A percentile compares a stretch with the other conserved stretches of the same genome.
phyloP scores from a whole-genome alignment of 2,888 invertebrate species.

The Paralinhomoeus sp. region DNA sequence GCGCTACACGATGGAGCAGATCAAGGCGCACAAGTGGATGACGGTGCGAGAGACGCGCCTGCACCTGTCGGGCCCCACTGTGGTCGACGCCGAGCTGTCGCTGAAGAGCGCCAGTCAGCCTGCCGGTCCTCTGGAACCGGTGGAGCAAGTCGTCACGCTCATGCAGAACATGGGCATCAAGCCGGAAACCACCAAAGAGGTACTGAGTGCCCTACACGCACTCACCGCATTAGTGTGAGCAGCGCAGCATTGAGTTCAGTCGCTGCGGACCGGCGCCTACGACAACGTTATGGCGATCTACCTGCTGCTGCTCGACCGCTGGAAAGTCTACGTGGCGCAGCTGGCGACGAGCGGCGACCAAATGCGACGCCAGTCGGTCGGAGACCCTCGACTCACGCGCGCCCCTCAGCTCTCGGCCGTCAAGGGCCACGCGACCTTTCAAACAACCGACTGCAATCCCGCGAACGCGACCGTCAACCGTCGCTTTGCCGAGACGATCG shows the following conservation, averaged over 20 bases:
- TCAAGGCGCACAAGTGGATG: conserved; percentile 79
- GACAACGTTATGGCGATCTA: conserved; percentile 32
- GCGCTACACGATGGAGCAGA: conserved; percentile 67
- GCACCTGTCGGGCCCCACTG: too few species aligned
- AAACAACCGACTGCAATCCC: conserved; percentile 9
- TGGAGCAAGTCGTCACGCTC: conserved; percentile 66
- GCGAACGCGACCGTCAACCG: neutral
- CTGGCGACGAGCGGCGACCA: neutral
- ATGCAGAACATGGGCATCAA: conserved; percentile 89
- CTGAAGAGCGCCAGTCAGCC: conserved; percentile 11
- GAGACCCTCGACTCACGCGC: conserved; percentile 7
- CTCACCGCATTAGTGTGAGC: neutral
- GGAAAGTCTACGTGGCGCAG: neutral
- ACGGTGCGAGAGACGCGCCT: neutral
- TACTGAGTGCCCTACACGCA: conserved; percentile 23
- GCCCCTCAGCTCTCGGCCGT: conserved; percentile 7
- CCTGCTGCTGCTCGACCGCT: conserved; percentile 27
- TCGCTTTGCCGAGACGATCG: neutral
- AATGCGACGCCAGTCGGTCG: conserved; percentile 6
- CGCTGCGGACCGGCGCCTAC: conserved; percentile 26
- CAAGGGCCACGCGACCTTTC: conserved; percentile 9
- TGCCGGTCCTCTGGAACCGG: conserved; percentile 43
- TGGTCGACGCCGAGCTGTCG: too few species aligned
- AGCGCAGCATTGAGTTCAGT: too few species aligned
- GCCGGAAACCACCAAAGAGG: conserved; percentile 67